Evolutionary conservation across 2,113 vertebrate species (phyloP).

Genomic region (Scomber japonicus): DNA sequence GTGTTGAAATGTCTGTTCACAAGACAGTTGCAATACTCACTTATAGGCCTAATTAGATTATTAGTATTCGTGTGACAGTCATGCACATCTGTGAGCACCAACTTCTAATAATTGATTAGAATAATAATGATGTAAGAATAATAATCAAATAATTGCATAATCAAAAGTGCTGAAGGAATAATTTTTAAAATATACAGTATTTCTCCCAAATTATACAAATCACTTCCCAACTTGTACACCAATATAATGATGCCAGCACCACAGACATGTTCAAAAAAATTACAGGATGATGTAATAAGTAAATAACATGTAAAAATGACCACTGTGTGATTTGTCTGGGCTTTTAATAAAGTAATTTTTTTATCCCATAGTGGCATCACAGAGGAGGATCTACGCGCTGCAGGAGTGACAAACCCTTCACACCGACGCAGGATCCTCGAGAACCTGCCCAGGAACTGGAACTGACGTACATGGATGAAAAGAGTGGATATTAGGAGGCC

Average conservation of each 20-base stretch:
- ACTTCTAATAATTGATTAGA: too few species aligned
- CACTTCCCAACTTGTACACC: too few species aligned
- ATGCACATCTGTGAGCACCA: background rate
- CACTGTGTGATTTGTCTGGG: too few species aligned
- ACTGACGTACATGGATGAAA: slow-evolving; percentile 65
- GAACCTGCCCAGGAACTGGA: slow-evolving; percentile 82
- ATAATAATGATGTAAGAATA: too few species aligned
- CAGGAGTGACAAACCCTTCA: slow-evolving; percentile 76
- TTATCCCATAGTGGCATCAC: slow-evolving; percentile 81
- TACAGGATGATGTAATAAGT: background rate
- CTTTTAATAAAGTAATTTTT: background rate
- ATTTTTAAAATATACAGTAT: too few species aligned
- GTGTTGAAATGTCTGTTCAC: background rate
- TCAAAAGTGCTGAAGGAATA: too few species aligned
- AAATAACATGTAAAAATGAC: background rate
- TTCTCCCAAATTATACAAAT: too few species aligned
- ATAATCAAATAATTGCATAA: too few species aligned
- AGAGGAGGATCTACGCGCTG: slow-evolving; percentile 81
- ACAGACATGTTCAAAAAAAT: background rate
- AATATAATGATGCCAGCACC: background rate
- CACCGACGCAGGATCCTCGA: slow-evolving; percentile 77
- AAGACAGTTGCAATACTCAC: background rate
- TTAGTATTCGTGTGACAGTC: slow-evolving; percentile 9
- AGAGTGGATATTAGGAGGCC: background rate
- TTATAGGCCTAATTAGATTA: slow-evolving; percentile 1